Base-by-base conservation (phyloP, 2,797 vertebrate species). In the Euthynnus affinis region DNA sequence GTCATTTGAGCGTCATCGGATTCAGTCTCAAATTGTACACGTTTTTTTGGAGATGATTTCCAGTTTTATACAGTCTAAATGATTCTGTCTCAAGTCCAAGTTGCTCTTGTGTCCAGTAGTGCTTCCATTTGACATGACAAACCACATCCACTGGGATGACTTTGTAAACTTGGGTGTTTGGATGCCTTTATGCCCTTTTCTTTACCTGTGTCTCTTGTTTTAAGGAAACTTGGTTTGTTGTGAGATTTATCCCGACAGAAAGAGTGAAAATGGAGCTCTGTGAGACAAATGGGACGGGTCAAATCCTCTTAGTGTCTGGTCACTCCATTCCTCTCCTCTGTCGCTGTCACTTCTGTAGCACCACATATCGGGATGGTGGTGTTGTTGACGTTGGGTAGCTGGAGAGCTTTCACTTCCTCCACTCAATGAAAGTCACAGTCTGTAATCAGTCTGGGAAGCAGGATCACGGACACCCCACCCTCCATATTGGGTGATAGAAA, bases 231-330 rank as follows among this genome's bases (percentile, higher is more conserved):
- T 58, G 22, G 61, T 25, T 6, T 71, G 27, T 63, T 60, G 58
- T 62, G 78, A 76, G 82, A 71, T 82, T 85, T 72, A 48, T 86
- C 40, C 60, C 52, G 67, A 61, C 61, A 53, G 64, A 60, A 86
- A 80, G 63, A 81, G 73, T 71, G 76, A 68, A 82, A 87, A 68
- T 80, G 71, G 42, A 88, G 81, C 71, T 81, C 61, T 49, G 69
- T 53, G 72, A 84, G 82, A 46, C 66, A 74, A 83, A 85, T 25
- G 48, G 71, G 69, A 85, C 75, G 71, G 83, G 74, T 84, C 49
- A 85, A 87, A 91, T 89, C 85, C 86, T 92, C 82, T 88, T 88
- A 81, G 78, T 62, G 62, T 64, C 81, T 55, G 60, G 75, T 85
- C 84, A 65, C 71, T 80, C 78, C 32, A 17, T 68, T 79, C 62